phyloP scores from a whole-genome alignment of 2,797 vertebrate genomes.

The Sciurus vulgaris region DNA sequence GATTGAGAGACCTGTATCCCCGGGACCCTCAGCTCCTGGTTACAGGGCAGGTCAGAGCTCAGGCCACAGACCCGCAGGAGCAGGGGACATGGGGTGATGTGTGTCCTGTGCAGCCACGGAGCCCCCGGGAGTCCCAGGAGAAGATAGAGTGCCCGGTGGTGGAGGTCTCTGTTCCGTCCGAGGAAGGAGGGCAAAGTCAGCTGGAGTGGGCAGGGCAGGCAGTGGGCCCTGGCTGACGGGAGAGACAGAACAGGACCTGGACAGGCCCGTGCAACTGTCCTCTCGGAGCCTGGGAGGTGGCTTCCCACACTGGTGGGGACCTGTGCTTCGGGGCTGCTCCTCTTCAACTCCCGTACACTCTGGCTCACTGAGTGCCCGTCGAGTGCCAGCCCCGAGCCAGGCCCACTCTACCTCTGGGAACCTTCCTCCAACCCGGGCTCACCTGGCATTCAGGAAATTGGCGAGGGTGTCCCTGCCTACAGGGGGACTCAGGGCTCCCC shows the following conservation, averaged over 20 bases:
- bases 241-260: neutral
- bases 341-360: accelerated
- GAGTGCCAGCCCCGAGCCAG: accelerated
- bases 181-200: no score
- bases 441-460: accelerated
- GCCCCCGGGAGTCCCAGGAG: neutral
- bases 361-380: accelerated
- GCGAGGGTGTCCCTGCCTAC: accelerated
- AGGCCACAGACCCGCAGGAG: accelerated
- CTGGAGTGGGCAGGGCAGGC: no score
- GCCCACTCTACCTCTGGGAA: accelerated
- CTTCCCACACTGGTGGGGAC: accelerated
- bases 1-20: accelerated
- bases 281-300: accelerated
- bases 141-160: neutral
- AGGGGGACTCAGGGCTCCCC: neutral
- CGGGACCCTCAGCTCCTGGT: accelerated
- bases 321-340: accelerated
- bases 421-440: neutral
- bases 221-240: neutral
- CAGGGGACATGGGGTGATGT: no score
- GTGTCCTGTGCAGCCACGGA: no score
- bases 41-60: accelerated
- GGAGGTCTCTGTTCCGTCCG: neutral
- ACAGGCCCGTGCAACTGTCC: accelerated